These are phyloP conservation scores for Dipodomys ordii DNA, from an alignment of 2,113 vertebrate species.

Conservation along the genomic window DNA sequence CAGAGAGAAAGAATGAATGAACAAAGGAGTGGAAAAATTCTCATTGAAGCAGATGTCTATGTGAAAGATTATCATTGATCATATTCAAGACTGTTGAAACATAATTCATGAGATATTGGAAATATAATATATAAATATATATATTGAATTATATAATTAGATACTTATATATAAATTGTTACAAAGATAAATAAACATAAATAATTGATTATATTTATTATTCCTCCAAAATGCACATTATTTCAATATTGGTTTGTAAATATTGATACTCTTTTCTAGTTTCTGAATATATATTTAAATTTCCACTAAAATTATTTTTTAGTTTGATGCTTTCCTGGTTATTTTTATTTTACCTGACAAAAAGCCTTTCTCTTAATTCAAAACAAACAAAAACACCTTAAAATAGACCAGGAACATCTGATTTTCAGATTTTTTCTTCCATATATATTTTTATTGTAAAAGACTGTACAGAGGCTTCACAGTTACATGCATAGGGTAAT, in stretches of 20 bases:
- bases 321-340: background rate
- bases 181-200: background rate
- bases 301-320: background rate
- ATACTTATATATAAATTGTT: background rate
- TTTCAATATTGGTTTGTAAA: conserved; percentile 10
- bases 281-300: background rate
- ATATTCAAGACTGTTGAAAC: background rate
- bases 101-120: accelerated
- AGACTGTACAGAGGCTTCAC: no score
- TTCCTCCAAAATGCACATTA: background rate
- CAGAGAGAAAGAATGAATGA: background rate
- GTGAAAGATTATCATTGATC: background rate
- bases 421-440: no score
- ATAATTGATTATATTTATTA: background rate
- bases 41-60: accelerated
- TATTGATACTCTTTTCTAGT: background rate
- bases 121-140: no score
- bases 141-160: no score
- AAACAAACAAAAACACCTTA: no score
- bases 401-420: no score
- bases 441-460: no score
- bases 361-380: no score
- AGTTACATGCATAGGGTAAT: no score
- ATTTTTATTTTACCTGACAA: background rate
- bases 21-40: accelerated